Evolutionary conservation across 2,113 vertebrate genomes (phyloP).

Genomic region (Percina caprodes): DNA sequence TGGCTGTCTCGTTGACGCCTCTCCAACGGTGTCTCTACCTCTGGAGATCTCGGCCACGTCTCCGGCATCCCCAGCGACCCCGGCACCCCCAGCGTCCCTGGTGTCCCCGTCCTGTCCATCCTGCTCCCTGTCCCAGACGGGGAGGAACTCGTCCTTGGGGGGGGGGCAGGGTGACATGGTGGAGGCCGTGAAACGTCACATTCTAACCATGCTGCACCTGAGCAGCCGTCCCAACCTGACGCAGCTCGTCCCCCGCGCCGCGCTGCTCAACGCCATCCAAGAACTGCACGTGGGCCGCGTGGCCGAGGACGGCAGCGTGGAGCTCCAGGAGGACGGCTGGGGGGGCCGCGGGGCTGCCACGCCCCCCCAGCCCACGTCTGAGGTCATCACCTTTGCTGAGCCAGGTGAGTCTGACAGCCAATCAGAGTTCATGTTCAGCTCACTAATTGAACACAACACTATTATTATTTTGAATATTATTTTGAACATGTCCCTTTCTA

Average conservation of each 20-base stretch:
- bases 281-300: conserved; percentile 95
- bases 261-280: conserved; percentile 94
- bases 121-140: conserved; percentile 88
- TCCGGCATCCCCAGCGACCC: no score
- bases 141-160: conserved; percentile 85
- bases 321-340: conserved; percentile 90
- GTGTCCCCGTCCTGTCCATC: conserved; percentile 87
- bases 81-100: no score
- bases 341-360: conserved; percentile 81
- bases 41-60: no score
- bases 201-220: conserved; percentile 96
- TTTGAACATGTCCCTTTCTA: no score
- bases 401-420: conserved; percentile 73
- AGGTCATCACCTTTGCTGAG: conserved; percentile 97
- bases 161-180: conserved; percentile 90
- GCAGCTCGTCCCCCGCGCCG: conserved; percentile 92
- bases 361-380: conserved; percentile 89
- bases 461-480: no score
- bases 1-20: no score
- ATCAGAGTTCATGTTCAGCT: no score
- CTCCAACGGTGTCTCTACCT: no score
- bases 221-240: conserved; percentile 94
- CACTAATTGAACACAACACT: no score
- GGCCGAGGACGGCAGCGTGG: conserved; percentile 91
- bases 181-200: conserved; percentile 98